These are phyloP conservation scores for Ibycter americanus DNA, from an alignment of 2,797 vertebrate genomes.

Conservation along the genomic window DNA sequence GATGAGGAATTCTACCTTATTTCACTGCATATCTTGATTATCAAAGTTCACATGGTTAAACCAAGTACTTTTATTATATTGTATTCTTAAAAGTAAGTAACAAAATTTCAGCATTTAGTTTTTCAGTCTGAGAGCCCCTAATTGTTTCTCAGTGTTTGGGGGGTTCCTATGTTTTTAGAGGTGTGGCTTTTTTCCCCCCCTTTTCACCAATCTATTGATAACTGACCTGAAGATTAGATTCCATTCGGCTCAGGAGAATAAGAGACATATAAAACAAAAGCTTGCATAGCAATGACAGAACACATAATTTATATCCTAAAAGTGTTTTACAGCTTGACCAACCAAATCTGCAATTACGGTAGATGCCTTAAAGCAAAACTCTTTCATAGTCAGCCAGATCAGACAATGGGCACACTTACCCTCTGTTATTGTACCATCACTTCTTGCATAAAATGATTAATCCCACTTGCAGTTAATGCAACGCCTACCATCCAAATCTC, in stretches of 20 bases:
- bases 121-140: background rate
- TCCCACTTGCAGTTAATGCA: background rate
- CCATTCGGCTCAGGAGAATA: background rate
- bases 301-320: background rate
- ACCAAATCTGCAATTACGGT: constrained; percentile 11
- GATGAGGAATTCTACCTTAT: background rate
- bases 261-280: background rate
- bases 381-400: background rate
- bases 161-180: background rate
- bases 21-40: background rate
- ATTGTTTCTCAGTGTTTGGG: background rate
- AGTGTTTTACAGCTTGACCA: background rate
- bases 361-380: background rate
- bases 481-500: background rate
- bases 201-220: background rate
- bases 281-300: background rate
- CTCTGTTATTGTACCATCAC: background rate
- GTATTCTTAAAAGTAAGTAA: background rate
- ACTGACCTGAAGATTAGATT: background rate
- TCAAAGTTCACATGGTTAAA: background rate
- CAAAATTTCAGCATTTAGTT: background rate
- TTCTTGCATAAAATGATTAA: background rate
- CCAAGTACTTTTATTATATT: background rate
- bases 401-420: background rate
- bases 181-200: fast-evolving